Conservation (phyloP, 2,113 vertebrate genomes). For the Oryzias woworae region DNA sequence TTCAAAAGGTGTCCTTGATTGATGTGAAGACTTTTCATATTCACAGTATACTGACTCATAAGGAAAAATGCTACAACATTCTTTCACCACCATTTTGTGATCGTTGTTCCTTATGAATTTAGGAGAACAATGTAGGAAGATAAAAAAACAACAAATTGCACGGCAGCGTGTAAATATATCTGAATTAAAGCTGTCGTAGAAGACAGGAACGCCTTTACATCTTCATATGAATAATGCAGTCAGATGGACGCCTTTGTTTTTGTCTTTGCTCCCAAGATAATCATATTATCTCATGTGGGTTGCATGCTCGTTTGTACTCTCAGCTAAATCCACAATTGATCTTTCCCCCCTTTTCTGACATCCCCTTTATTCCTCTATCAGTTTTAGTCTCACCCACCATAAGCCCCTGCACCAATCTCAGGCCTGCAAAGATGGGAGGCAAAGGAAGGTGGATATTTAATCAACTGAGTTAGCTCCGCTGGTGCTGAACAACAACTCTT, state of each 20-base stretch:
- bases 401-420: constrained; percentile 41
- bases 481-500: constrained; percentile 63
- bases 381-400: constrained; percentile 28
- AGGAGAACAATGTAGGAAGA: constrained; percentile 55
- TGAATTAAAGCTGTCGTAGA: constrained; percentile 53
- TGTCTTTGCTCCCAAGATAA: constrained; percentile 56
- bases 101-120: constrained; percentile 65
- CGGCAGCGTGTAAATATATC: constrained; percentile 57
- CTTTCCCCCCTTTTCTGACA: constrained; percentile 52
- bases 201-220: constrained; percentile 58
- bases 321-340: constrained; percentile 77
- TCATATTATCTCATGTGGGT: constrained; percentile 72
- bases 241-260: constrained; percentile 50
- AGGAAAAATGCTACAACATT: constrained; percentile 62
- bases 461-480: constrained; percentile 67
- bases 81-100: constrained; percentile 53
- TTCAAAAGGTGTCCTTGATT: constrained; percentile 67
- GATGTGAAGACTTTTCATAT: constrained; percentile 54
- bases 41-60: constrained; percentile 63
- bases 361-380: constrained; percentile 52
- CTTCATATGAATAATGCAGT: constrained; percentile 57
- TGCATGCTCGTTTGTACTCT: constrained; percentile 62
- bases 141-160: constrained; percentile 48
- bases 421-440: constrained; percentile 57
- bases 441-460: constrained; percentile 60